Percentiles rank a stretch among this genome's conserved stretches.
Evolutionary conservation across 2,888 invertebrate species (phyloP).

Genomic region (Trissolcus brochymenae): DNA sequence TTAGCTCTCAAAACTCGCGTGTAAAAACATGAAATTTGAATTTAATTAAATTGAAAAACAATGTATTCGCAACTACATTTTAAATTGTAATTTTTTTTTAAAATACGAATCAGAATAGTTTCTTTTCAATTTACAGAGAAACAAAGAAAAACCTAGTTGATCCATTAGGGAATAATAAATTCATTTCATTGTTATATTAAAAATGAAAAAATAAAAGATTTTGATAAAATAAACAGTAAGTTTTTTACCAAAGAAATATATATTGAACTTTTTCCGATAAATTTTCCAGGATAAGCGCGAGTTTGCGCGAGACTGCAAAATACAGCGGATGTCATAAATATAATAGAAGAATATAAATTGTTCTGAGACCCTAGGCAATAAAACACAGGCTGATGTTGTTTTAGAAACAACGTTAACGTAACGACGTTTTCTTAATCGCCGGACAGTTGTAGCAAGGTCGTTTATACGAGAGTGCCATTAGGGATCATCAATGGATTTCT

Average conservation of each 20-base stretch:
- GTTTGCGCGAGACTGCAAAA: constrained; percentile 3
- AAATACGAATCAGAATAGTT: no score
- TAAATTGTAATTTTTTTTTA: no score
- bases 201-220: no score
- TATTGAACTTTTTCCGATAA: constrained; percentile 30
- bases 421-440: constrained; percentile 17
- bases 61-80: no score
- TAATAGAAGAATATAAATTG: constrained; percentile 24
- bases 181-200: no score
- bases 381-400: neutral
- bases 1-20: neutral
- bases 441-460: constrained; percentile 2
- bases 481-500: constrained; percentile 35
- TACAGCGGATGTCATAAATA: constrained; percentile 27
- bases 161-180: no score
- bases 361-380: neutral
- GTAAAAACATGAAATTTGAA: no score
- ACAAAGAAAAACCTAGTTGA: neutral
- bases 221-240: no score
- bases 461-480: constrained; percentile 36
- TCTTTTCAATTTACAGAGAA: neutral
- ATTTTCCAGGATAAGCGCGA: constrained; percentile 15
- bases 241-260: constrained; percentile 6
- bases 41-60: no score
- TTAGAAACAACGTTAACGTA: neutral